These are phyloP conservation scores for Aphidius colemani DNA, from an alignment of 2,888 invertebrate species.

Conservation along the genomic window DNA sequence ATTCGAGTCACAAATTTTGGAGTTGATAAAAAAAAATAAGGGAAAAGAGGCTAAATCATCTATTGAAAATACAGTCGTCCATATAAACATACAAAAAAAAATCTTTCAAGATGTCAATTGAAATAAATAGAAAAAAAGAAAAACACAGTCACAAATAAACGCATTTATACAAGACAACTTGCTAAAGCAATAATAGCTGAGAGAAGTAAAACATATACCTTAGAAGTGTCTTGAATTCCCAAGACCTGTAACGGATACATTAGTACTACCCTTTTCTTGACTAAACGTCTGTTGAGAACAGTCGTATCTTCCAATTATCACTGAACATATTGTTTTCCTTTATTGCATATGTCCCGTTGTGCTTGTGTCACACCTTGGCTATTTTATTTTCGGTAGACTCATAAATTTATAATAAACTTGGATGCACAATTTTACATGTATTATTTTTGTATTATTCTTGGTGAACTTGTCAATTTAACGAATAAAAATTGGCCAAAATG, in stretches of 20 bases:
- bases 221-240: constrained; percentile 7
- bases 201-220: neutral
- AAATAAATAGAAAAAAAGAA: no score
- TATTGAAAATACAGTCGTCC: no score
- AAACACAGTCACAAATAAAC: no score
- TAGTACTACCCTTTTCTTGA: constrained; percentile 24
- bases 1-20: no score
- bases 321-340: constrained; percentile 20
- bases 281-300: constrained; percentile 23
- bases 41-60: no score
- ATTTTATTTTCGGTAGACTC: constrained; percentile 11
- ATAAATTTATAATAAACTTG: constrained; percentile 8
- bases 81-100: no score
- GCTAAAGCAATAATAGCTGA: constrained; percentile 15
- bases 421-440: neutral
- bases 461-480: neutral
- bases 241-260: neutral
- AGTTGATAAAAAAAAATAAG: no score
- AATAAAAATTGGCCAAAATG: constrained; percentile 13
- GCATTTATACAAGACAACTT: constrained; percentile 27
- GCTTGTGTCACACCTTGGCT: neutral
- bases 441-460: neutral
- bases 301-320: constrained; percentile 24
- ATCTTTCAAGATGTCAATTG: no score
- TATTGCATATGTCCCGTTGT: constrained; percentile 19